Conservation (phyloP, 2,113 vertebrate species). For the Alethe castanea region DNA sequence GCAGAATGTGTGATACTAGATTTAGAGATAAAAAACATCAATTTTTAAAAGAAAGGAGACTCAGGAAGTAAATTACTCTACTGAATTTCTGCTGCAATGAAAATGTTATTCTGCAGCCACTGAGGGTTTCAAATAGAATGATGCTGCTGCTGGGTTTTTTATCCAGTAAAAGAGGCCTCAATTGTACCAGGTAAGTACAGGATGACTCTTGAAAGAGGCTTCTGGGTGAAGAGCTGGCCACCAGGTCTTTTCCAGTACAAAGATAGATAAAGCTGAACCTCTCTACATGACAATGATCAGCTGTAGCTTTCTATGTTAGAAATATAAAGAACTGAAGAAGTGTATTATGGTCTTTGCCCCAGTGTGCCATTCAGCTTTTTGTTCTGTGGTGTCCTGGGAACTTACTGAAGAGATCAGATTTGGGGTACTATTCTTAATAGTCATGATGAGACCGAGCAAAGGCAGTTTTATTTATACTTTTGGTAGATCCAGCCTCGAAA, state of each 20-base stretch:
- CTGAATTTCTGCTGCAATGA: background rate
- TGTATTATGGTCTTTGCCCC: accelerated
- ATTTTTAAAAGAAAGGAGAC: background rate
- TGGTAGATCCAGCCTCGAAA: background rate
- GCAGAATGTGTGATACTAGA: background rate
- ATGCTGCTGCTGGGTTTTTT: background rate
- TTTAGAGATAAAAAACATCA: background rate
- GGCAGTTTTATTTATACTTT: background rate
- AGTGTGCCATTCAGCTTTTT: background rate
- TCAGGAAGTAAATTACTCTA: background rate
- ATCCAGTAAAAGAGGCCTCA: background rate
- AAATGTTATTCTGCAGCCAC: background rate
- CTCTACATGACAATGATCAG: background rate
- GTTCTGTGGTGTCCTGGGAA: background rate
- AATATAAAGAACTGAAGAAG: background rate
- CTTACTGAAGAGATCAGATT: background rate
- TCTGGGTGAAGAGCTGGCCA: background rate
- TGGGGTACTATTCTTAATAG: background rate
- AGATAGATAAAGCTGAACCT: background rate
- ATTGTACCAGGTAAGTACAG: background rate
- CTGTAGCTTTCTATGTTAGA: background rate
- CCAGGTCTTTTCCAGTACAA: background rate
- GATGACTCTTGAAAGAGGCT: background rate
- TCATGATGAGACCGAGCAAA: background rate
- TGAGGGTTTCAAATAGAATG: background rate